These are phyloP conservation scores for Nyctereutes procyonoides DNA, from an alignment of 2,113 vertebrate species.

Conservation along the genomic window DNA sequence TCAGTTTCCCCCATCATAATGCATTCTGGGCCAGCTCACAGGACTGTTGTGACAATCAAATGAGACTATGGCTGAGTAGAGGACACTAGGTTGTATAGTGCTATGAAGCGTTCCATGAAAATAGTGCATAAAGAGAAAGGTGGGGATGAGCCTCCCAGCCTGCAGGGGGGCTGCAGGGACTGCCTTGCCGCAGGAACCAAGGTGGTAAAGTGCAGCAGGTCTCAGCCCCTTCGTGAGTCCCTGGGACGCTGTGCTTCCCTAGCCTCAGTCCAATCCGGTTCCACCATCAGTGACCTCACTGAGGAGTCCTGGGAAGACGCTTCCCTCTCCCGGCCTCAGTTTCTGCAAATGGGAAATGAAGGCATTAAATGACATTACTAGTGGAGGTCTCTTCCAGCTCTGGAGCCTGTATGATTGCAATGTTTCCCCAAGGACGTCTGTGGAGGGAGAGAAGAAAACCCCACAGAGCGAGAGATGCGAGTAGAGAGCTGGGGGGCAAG, in stretches of 20 bases:
- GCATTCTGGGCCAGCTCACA: background rate
- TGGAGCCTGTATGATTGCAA: background rate
- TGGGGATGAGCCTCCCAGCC: background rate
- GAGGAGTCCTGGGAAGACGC: background rate
- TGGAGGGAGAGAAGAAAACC: background rate
- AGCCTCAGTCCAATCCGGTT: too few relatives aligned
- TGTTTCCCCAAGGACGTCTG: background rate
- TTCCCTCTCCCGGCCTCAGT: background rate
- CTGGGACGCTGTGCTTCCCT: background rate
- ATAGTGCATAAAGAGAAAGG: accelerated
- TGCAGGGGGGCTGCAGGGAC: background rate
- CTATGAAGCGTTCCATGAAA: background rate
- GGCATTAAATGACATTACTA: background rate
- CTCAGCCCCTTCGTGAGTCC: background rate
- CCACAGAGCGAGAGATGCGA: background rate
- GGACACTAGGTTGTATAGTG: accelerated
- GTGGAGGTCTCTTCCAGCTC: background rate
- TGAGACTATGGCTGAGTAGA: background rate
- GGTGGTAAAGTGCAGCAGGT: background rate
- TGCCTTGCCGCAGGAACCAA: too few relatives aligned
- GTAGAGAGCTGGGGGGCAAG: background rate
- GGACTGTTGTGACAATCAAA: background rate
- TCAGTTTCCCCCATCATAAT: background rate
- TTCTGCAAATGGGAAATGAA: background rate
- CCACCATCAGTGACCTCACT: background rate